Percentiles rank a stretch among this genome's conserved stretches.
phyloP scores from a whole-genome alignment of 2,797 vertebrate species.

The Melanotaenia pygmaea region DNA sequence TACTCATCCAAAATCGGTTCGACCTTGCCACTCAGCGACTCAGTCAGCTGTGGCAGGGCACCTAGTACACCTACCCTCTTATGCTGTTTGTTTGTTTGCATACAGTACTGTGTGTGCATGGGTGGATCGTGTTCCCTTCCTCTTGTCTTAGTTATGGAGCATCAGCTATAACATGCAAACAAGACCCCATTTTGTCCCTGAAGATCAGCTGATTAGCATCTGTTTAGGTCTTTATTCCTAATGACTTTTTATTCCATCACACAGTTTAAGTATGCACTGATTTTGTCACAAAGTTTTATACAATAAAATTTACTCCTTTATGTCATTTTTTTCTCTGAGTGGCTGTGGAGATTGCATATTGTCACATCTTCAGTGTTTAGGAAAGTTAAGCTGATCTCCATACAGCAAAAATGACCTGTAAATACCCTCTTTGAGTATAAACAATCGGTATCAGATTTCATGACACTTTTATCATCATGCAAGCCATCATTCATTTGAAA shows the following conservation, averaged over 20 bases:
- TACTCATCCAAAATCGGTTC: constrained; percentile 66
- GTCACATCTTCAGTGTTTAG: constrained; percentile 33
- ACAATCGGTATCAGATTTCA: constrained; percentile 8
- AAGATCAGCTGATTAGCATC: constrained; percentile 67
- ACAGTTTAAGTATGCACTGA: constrained; percentile 56
- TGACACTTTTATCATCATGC: constrained; percentile 6
- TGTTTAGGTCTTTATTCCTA: constrained; percentile 74
- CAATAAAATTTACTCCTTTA: constrained; percentile 41
- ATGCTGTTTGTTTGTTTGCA: constrained; percentile 18
- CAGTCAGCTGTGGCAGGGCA: constrained; percentile 58
- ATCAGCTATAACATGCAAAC: constrained; percentile 43
- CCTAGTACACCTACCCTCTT: constrained; percentile 57
- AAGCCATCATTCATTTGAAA: constrained; percentile 19
- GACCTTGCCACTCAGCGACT: constrained; percentile 76
- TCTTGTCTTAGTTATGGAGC: constrained; percentile 44
- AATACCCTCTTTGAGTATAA: constrained; percentile 4
- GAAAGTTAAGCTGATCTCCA: not conserved
- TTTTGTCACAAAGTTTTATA: constrained; percentile 52
- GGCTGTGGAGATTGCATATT: constrained; percentile 37
- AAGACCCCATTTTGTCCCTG: constrained; percentile 46
- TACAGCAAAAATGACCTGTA: not conserved
- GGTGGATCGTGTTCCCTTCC: not conserved
- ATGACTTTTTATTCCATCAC: constrained; percentile 65
- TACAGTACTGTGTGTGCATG: not conserved
- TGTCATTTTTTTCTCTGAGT: constrained; percentile 21